Percentiles rank a stretch among this genome's conserved stretches.
phyloP scores from a whole-genome alignment of 2,113 vertebrate species.

The Sapayoa aenigma region DNA sequence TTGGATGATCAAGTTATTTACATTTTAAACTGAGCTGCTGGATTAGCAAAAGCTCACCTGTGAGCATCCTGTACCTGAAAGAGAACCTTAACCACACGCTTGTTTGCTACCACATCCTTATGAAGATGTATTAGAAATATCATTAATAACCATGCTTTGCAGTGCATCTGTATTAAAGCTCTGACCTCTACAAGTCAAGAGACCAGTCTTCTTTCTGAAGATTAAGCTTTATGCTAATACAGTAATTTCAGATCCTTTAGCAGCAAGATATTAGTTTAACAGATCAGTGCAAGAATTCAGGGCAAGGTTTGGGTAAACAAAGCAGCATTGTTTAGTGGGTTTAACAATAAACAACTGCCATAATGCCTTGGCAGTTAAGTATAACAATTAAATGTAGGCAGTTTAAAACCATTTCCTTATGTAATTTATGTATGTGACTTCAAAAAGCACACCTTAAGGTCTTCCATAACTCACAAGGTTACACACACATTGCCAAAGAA shows the following conservation, averaged over 20 bases:
- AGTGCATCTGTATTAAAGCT: not conserved
- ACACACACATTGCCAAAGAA: conserved; percentile 14
- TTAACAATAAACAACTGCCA: not conserved
- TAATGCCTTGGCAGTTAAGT: not conserved
- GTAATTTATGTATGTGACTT: conserved; percentile 11
- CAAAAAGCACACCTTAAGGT: conserved; percentile 51
- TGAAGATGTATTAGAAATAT: not conserved
- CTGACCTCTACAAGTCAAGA: not conserved
- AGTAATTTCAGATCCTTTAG: not conserved
- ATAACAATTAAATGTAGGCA: not conserved
- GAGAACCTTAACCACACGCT: not conserved
- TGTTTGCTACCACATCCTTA: not conserved
- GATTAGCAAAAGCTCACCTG: not conserved
- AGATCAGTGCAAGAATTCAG: not conserved
- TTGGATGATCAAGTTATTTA: not conserved
- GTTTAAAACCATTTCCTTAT: conserved; percentile 33
- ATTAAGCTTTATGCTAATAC: not conserved
- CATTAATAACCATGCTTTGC: not conserved
- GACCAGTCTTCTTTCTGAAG: not conserved
- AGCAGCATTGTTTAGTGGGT: not conserved
- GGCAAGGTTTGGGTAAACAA: not conserved
- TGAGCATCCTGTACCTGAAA: not conserved
- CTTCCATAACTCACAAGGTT: not conserved
- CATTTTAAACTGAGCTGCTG: not conserved
- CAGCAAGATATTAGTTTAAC: not conserved